Evolutionary conservation across 2,113 vertebrate species (phyloP), one percentile per base, ranked within the genome.

Genomic region (Phyllostomus discolor): DNA sequence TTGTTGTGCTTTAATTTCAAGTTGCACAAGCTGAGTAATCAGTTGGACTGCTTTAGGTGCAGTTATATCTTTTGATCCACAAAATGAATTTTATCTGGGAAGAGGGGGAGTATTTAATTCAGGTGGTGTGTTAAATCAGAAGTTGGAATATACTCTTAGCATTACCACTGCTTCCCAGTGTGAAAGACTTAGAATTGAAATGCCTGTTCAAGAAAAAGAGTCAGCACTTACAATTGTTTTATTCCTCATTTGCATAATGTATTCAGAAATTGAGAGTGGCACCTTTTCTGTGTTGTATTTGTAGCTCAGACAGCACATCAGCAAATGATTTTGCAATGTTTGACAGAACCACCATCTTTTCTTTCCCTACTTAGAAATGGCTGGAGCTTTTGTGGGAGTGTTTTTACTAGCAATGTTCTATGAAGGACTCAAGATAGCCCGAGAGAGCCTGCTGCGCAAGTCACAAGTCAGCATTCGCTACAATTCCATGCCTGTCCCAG

Each of bases 391-490:
- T 69, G 98, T 99, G 14, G 99, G 99, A 0, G 99, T 99, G 48
- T 99, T 99, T 98, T 98, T 99, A 96, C 96, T 99, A 98, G 99
- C 99, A 26, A 97, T 99, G 96, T 98, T 99, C 93, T 99, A 99
- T 38, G 99, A 99, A 97, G 99, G 99, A 16, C 98, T 99, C 95
- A 99, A 99, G 98, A 99, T 99, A 22, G 99, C 99, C 22, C 99
- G 99, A 1, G 99, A 99, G 96, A 96, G 98, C 86, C 98, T 99
- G 95, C 98, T 99, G 75, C 98, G 99, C 0, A 99, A 99, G 96
- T 99, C 99, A 76, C 99, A 99, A 96, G 99, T 99, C 98, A 99
- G 99, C 98, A 99, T 99, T 86, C 99, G 99, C 91, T 99, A 99
- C 97, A 99, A 99, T 98, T 99, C 99, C 95, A 99, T 99, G 99